Base-by-base conservation (phyloP, 2,113 vertebrate species). In the Maccullochella peelii region DNA sequence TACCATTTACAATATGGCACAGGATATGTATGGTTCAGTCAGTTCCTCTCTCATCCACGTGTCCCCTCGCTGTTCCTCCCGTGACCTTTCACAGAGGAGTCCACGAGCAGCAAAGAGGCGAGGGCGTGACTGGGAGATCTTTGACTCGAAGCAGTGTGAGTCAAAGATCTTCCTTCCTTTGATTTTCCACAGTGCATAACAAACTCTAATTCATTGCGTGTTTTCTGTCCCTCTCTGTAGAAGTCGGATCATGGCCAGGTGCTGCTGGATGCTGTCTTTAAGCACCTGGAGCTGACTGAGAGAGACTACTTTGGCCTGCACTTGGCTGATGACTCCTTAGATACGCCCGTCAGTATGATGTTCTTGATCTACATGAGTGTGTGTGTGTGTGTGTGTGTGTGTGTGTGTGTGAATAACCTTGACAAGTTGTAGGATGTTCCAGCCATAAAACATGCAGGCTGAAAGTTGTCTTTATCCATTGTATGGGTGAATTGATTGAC, bases 241-340 rank as follows among this genome's bases (percentile, higher is more conserved):
- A 99, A 99, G 95, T 96, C 98, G 76, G 95, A 99, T 94, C 97
- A 97, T 83, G 98, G 98, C 81, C 97, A 98, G 95, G 94, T 98
- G 94, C 93, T 99, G 5, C 95, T 99, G 96, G 98, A 99, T 75
- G 86, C 95, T 91, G 98, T 99, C 90, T 99, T 99, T 94, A 98
- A 96, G 87, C 97, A 99, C 95, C 97, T 99, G 74, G 98, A 99
- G 96, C 96, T 99, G 96, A 99, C 98, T 3, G 98, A 99, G 93
- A 96, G 96, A 91, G 98, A 99, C 95, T 99, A 99, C 94, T 99
- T 99, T 93, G 98, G 98, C 93, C 97, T 99, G 92, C 97, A 98
- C 93, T 94, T 99, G 95, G 94, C 96, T 80, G 97, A 99, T 78
- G 98, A 99, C 93, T 95, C 97, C 85, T 95, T 97, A 86, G 98